Evolutionary conservation across 2,797 vertebrate genomes (phyloP).

Genomic region (Myoxocephalus aenaeus): DNA sequence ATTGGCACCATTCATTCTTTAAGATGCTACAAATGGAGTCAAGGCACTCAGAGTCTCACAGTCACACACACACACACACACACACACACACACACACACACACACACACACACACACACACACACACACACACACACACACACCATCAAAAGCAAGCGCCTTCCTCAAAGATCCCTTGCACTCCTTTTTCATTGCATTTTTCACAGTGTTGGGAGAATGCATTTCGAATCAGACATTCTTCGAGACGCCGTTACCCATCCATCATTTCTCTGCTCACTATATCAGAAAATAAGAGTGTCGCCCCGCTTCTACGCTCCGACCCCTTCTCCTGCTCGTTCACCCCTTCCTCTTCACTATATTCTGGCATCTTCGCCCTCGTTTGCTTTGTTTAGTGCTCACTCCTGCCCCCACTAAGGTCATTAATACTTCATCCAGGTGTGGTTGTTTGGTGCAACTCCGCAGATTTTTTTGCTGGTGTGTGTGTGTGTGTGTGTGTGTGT

Average conservation of each 20-base stretch:
- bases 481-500: not conserved
- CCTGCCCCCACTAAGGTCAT: conserved; percentile 33
- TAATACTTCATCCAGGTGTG: conserved; percentile 56
- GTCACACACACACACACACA: not conserved
- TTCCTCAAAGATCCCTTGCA: conserved; percentile 34
- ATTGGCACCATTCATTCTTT: conserved; percentile 62
- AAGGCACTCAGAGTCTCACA: conserved; percentile 28
- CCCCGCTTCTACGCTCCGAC: not conserved
- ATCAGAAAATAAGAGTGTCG: conserved; percentile 8
- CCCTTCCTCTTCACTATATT: conserved; percentile 11
- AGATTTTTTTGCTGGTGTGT: conserved; percentile 19
- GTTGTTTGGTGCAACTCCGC: conserved; percentile 24
- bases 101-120: no score
- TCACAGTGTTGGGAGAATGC: conserved; percentile 20
- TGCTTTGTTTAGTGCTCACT: conserved; percentile 40
- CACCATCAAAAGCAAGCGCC: conserved; percentile 49
- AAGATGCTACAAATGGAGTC: conserved; percentile 55
- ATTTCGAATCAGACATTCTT: conserved; percentile 43
- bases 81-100: no score
- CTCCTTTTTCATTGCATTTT: conserved; percentile 37
- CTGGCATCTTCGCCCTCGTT: not conserved
- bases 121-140: no score
- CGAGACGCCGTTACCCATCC: conserved; percentile 34
- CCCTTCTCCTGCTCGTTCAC: not conserved
- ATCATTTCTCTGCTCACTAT: conserved; percentile 14